phyloP scores from a whole-genome alignment of 1,140 invertebrate genomes.

The Fragariocoptes setiger region DNA sequence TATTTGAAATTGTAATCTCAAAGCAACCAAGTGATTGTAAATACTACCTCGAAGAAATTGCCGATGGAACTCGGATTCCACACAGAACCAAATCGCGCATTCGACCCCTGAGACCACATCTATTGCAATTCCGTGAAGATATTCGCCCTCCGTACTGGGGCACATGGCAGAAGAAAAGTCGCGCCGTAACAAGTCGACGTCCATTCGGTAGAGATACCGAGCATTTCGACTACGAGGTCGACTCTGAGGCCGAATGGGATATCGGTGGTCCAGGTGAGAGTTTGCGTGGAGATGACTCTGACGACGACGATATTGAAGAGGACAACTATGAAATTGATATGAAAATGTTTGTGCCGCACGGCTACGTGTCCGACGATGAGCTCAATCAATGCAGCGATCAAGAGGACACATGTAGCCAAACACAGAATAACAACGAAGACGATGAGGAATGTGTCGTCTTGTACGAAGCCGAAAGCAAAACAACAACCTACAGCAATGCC shows the following conservation, averaged over 20 bases:
- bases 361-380: constrained; percentile 59
- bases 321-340: constrained; percentile 45
- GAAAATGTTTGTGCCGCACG: constrained; percentile 86
- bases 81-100: too few species aligned
- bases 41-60: too few species aligned
- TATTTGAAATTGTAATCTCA: too few species aligned
- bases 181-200: constrained; percentile 28
- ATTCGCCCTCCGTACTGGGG: constrained; percentile 76
- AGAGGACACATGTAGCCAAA: constrained; percentile 18
- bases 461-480: too few species aligned
- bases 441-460: too few species aligned
- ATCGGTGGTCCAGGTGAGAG: constrained; percentile 46
- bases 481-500: too few species aligned
- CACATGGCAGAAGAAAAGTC: constrained; percentile 60
- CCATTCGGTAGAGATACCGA: constrained; percentile 46
- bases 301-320: constrained; percentile 32
- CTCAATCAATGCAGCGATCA: constrained; percentile 38
- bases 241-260: constrained; percentile 95
- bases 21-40: too few species aligned
- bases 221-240: constrained; percentile 64
- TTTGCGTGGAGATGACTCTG: constrained; percentile 18
- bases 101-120: constrained; percentile 30
- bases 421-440: background rate
- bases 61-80: too few species aligned
- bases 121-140: constrained; percentile 67